Percentiles rank a stretch among this genome's conserved stretches.
Conservation (phyloP, 1,140 invertebrate species). For the fruit fly (Drosophila melanogaster) region DNA sequence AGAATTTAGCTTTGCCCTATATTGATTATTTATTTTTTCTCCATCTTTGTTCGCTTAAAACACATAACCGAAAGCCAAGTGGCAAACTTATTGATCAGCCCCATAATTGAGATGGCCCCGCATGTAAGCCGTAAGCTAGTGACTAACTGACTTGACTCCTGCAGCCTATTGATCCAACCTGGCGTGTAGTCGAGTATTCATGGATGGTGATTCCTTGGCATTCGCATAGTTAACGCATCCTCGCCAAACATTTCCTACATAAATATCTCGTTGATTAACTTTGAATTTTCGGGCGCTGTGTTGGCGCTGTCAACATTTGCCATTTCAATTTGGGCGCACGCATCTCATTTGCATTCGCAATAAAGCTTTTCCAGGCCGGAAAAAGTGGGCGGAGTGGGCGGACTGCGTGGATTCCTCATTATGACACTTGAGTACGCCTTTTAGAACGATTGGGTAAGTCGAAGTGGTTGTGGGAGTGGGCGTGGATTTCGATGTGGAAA, state of each 20-base stretch:
- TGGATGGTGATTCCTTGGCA: not conserved
- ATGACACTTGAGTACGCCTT: conserved; percentile 39
- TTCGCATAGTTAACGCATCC: conserved; percentile 42
- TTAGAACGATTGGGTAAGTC: not conserved
- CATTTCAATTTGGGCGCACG: conserved; percentile 64
- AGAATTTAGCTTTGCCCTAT: no score
- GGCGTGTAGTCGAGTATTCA: not conserved
- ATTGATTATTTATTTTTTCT: no score
- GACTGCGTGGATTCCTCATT: conserved; percentile 31
- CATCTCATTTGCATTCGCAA: conserved; percentile 64
- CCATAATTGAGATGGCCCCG: not conserved
- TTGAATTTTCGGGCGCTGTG: conserved; percentile 49
- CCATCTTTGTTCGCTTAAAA: not conserved
- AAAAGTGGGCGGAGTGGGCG: not conserved
- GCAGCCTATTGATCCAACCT: conserved; percentile 34
- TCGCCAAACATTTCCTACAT: conserved; percentile 41
- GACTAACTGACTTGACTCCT: conserved; percentile 1
- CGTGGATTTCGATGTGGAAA: no score
- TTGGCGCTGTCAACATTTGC: conserved; percentile 61
- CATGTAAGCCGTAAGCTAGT: conserved; percentile 1
- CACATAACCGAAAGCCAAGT: not conserved
- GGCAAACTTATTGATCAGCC: not conserved
- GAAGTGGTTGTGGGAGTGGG: no score
- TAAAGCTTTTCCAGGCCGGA: conserved; percentile 14
- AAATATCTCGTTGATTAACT: conserved; percentile 68